Evolutionary conservation across 2,797 vertebrate species (phyloP).

Genomic region (Salarias fasciatus): DNA sequence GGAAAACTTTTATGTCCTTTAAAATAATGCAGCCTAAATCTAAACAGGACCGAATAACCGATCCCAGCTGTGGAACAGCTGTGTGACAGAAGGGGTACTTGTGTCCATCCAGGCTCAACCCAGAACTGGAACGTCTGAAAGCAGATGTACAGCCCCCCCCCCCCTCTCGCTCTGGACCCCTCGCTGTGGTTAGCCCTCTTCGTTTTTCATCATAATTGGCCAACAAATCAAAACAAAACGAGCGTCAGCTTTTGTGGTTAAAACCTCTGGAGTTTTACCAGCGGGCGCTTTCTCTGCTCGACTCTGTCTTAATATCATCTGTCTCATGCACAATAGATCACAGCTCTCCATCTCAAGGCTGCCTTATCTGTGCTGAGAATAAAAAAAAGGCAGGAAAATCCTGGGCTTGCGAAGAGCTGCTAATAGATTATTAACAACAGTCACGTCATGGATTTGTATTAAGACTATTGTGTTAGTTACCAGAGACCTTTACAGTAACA

Average conservation of each 20-base stretch:
- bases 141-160: slow-evolving; percentile 61
- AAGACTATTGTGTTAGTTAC: neutral
- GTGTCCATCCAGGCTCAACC: slow-evolving; percentile 39
- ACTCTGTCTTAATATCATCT: slow-evolving; percentile 26
- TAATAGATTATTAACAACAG: slow-evolving; percentile 38
- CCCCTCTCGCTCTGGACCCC: slow-evolving; percentile 19
- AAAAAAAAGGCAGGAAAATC: slow-evolving; percentile 49
- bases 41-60: slow-evolving; percentile 31
- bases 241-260: slow-evolving; percentile 54
- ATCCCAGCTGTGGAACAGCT: slow-evolving; percentile 64
- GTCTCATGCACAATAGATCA: slow-evolving; percentile 46
- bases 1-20: slow-evolving; percentile 23
- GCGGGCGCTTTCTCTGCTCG: slow-evolving; percentile 25
- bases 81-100: slow-evolving; percentile 45
- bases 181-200: slow-evolving; percentile 37
- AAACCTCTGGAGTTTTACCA: slow-evolving; percentile 38
- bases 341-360: slow-evolving; percentile 34
- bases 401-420: slow-evolving; percentile 25
- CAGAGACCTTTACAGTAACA: slow-evolving; percentile 11
- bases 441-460: slow-evolving; percentile 16
- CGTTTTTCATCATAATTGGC: slow-evolving; percentile 54
- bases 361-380: slow-evolving; percentile 51
- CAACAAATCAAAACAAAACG: slow-evolving; percentile 65
- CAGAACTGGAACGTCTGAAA: slow-evolving; percentile 35
- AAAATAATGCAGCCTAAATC: slow-evolving; percentile 44